Percentiles rank a stretch among this genome's conserved stretches.
phyloP scores from a whole-genome alignment of 1,140 invertebrate genomes.

The Neoseiulus cucumeris region DNA sequence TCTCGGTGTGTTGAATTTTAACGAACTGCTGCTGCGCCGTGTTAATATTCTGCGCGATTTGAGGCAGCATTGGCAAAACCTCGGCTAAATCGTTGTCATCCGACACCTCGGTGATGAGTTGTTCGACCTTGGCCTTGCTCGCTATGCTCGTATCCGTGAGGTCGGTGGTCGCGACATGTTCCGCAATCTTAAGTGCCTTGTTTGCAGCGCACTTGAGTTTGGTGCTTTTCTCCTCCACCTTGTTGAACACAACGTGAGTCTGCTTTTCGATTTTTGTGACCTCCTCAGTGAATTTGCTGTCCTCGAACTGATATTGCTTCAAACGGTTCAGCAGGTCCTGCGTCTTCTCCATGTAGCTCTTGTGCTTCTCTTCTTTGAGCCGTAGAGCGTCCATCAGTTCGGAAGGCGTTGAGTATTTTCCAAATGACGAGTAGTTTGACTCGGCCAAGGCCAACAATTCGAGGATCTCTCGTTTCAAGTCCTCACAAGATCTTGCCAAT shows the following conservation, averaged over 20 bases:
- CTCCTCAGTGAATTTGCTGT: slow-evolving; percentile 9
- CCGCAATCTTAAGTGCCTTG: slow-evolving; percentile 9
- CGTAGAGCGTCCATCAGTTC: slow-evolving; percentile 9
- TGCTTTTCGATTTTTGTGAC: slow-evolving; percentile 9
- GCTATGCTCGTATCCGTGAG: not conserved
- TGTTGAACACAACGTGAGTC: slow-evolving; percentile 7
- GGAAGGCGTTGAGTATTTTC: not conserved
- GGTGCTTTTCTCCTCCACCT: slow-evolving; percentile 4
- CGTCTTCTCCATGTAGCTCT: not conserved
- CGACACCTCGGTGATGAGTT: not conserved
- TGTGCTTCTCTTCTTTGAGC: not conserved
- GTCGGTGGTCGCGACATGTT: not conserved
- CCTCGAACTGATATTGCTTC: slow-evolving; percentile 1
- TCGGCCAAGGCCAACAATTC: not conserved
- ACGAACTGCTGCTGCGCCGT: slow-evolving; percentile 1
- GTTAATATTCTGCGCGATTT: slow-evolving; percentile 2
- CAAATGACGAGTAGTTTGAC: slow-evolving; percentile 3
- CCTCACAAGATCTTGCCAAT: slow-evolving; percentile 1
- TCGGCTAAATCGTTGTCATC: slow-evolving; percentile 4
- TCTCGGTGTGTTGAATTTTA: not conserved
- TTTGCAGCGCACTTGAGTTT: slow-evolving; percentile 9
- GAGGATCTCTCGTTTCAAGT: slow-evolving; percentile 1
- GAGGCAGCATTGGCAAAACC: slow-evolving; percentile 1
- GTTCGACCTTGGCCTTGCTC: not conserved
- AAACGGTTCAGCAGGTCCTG: not conserved